phyloP scores from a whole-genome alignment of 2,113 vertebrate species.

The Tiliqua scincoides region DNA sequence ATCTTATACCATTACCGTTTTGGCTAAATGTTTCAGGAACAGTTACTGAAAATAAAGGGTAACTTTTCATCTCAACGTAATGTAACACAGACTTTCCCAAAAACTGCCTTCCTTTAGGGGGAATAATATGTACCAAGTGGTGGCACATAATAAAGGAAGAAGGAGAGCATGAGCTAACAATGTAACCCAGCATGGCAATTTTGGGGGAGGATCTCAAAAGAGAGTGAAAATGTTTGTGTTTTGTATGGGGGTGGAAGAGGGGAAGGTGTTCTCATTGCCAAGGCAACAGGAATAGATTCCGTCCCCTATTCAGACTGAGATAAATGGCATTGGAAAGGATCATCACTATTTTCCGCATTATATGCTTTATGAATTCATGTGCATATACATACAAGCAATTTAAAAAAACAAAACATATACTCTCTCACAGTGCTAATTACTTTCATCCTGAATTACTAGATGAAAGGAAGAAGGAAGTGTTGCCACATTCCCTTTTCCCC shows the following conservation, averaged over 20 bases:
- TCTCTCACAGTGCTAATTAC: neutral
- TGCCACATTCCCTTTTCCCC: too few species aligned
- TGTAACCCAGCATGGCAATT: neutral
- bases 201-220: neutral
- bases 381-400: neutral
- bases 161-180: neutral
- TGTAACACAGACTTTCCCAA: neutral
- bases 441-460: neutral
- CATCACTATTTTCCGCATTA: neutral
- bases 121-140: constrained; percentile 24
- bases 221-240: neutral
- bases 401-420: neutral
- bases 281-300: neutral
- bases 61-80: neutral
- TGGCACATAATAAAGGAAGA: neutral
- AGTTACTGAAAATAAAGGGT: constrained; percentile 32
- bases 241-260: neutral
- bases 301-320: neutral
- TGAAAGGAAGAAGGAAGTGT: neutral
- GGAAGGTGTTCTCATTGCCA: neutral
- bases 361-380: neutral
- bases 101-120: neutral
- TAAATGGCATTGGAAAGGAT: neutral
- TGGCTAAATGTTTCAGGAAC: constrained; percentile 34
- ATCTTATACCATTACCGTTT: constrained; percentile 46